A percentile compares a stretch with the other conserved stretches of the same genome.
phyloP scores from a whole-genome alignment of 2,888 invertebrate genomes.

The Cabera pusaria region DNA sequence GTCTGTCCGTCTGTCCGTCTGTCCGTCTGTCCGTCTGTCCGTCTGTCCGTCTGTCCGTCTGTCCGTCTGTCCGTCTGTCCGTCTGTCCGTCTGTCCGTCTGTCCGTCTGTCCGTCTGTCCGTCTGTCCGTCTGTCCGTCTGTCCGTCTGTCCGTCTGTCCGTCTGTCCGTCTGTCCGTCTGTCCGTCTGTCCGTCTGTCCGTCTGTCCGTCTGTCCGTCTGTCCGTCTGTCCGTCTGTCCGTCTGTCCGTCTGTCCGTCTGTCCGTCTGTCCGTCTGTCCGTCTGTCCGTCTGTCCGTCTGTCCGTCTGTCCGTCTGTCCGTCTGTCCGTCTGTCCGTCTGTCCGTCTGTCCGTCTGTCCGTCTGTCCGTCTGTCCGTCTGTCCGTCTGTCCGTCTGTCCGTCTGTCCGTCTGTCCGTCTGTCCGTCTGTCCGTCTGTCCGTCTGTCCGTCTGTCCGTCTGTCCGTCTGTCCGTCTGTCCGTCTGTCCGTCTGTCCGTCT shows the following conservation, averaged over 20 bases:
- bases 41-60: not conserved
- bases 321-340: not conserved
- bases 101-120: not conserved
- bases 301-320: not conserved
- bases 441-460: not conserved
- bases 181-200: not conserved
- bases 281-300: not conserved
- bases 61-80: not conserved
- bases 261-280: not conserved
- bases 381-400: not conserved
- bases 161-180: not conserved
- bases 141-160: not conserved
- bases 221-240: not conserved
- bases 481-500: not conserved
- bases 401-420: not conserved
- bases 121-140: not conserved
- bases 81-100: not conserved
- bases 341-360: not conserved
- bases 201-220: not conserved
- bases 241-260: not conserved
- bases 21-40: not conserved
- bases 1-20: not conserved
- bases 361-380: not conserved
- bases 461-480: not conserved
- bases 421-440: not conserved